Conservation (phyloP, 2,797 vertebrate species). For the Lindbergichthys nudifrons region DNA sequence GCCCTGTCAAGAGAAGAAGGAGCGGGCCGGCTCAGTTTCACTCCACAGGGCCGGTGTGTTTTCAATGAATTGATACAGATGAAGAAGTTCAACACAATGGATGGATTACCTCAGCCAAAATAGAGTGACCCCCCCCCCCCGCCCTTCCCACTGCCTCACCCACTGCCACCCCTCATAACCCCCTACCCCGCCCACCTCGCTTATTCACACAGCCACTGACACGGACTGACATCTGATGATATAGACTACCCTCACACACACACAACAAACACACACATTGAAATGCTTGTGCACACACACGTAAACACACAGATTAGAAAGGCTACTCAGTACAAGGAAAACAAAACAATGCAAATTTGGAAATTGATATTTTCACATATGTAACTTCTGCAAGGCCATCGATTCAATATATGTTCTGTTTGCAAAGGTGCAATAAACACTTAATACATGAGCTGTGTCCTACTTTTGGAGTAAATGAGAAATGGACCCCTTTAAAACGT, state of each 20-base stretch:
- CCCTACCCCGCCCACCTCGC: slow-evolving; percentile 45
- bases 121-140: slow-evolving; percentile 60
- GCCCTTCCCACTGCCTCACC: neutral
- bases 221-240: slow-evolving; percentile 56
- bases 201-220: slow-evolving; percentile 69
- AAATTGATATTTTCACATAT: slow-evolving; percentile 1
- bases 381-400: neutral
- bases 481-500: too few relatives aligned
- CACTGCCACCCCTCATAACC: slow-evolving; percentile 43
- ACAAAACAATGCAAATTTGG: neutral
- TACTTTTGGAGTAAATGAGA: slow-evolving; percentile 2
- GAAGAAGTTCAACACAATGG: slow-evolving; percentile 86
- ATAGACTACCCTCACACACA: slow-evolving; percentile 26
- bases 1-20: slow-evolving; percentile 78
- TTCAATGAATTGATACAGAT: slow-evolving; percentile 89
- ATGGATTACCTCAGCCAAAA: slow-evolving; percentile 86
- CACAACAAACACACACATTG: neutral
- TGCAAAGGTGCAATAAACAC: slow-evolving; percentile 3
- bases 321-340: neutral
- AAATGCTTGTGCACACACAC: neutral
- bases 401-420: neutral
- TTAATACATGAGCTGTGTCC: neutral
- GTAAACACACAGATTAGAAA: neutral
- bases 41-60: slow-evolving; percentile 85
- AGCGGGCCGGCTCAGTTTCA: slow-evolving; percentile 87